Percentiles rank a stretch among this genome's conserved stretches.
Conservation (phyloP, 2,888 invertebrate genomes). For the Alsophila aescularia region DNA sequence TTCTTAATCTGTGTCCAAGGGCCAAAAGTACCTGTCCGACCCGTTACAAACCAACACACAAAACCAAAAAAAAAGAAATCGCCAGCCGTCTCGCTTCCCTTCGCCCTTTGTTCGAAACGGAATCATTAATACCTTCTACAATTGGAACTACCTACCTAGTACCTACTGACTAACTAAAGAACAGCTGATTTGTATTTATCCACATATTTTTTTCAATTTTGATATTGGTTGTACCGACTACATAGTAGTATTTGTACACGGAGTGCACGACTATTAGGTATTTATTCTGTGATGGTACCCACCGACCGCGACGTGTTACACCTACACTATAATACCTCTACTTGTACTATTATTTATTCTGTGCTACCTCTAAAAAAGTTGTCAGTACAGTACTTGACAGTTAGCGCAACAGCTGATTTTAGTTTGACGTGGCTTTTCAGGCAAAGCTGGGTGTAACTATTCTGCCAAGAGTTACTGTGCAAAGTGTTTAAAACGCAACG, state of each 20-base stretch:
- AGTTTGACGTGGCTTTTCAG: conserved; percentile 30
- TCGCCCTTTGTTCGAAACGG: conserved; percentile 20
- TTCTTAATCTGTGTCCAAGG: conserved; percentile 8
- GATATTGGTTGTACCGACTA: conserved; percentile 5
- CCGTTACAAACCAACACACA: conserved; percentile 44
- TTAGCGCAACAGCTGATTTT: conserved; percentile 19
- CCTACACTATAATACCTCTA: too few relatives aligned
- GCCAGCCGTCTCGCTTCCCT: conserved; percentile 21
- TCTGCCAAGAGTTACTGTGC: neutral
- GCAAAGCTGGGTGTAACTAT: neutral
- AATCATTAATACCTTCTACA: too few relatives aligned
- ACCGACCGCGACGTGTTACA: too few relatives aligned
- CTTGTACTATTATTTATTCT: too few relatives aligned
- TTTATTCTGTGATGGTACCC: too few relatives aligned
- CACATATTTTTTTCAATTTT: conserved; percentile 9
- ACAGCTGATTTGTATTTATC: conserved; percentile 42
- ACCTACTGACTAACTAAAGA: neutral
- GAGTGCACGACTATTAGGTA: too few relatives aligned
- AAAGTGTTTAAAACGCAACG: conserved; percentile 20
- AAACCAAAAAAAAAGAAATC: conserved; percentile 39
- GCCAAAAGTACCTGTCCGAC: conserved; percentile 45
- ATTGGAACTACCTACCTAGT: conserved; percentile 3
- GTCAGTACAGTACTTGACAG: too few relatives aligned
- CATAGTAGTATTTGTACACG: too few relatives aligned
- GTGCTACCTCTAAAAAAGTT: too few relatives aligned